phyloP scores from a whole-genome alignment of 2,888 invertebrate species.

The Neoaliturus tenellus region DNA sequence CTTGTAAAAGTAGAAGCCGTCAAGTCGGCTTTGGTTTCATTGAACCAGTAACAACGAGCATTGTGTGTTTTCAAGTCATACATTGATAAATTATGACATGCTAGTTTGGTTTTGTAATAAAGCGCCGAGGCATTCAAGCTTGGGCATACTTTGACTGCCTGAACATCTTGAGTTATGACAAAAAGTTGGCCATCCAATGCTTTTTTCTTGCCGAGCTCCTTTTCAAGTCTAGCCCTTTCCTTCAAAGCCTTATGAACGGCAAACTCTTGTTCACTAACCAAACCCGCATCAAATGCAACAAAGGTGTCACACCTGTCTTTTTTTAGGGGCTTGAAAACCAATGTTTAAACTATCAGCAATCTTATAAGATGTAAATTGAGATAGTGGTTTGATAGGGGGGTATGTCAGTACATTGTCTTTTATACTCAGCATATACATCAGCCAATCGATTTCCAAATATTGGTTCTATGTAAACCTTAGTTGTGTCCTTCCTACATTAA shows the following conservation, averaged over 20 bases:
- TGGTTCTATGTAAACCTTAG: too few species aligned
- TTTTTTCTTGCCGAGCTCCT: slow-evolving; percentile 49
- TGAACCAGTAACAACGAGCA: slow-evolving; percentile 39
- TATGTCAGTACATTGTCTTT: not conserved
- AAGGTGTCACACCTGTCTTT: slow-evolving; percentile 56
- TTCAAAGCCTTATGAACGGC: slow-evolving; percentile 57
- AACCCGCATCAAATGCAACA: slow-evolving; percentile 43
- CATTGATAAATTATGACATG: slow-evolving; percentile 15
- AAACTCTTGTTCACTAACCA: slow-evolving; percentile 55
- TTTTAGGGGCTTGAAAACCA: slow-evolving; percentile 55
- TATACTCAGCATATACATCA: slow-evolving; percentile 47
- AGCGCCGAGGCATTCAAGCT: slow-evolving; percentile 43
- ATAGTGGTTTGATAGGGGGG: slow-evolving; percentile 47
- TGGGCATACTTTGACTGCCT: slow-evolving; percentile 61
- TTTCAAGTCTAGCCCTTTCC: slow-evolving; percentile 57
- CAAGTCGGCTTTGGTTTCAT: slow-evolving; percentile 21
- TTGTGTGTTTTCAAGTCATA: not conserved
- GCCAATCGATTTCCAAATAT: not conserved
- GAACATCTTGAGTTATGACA: slow-evolving; percentile 35
- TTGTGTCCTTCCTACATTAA: too few species aligned
- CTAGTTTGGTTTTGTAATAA: slow-evolving; percentile 42
- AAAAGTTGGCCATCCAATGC: not conserved
- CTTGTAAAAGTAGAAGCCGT: slow-evolving; percentile 62
- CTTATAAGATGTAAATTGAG: slow-evolving; percentile 50
- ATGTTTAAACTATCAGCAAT: slow-evolving; percentile 57